These are phyloP conservation scores for Sussaba pulchella DNA, from an alignment of 2,888 invertebrate genomes.

Conservation along the genomic window DNA sequence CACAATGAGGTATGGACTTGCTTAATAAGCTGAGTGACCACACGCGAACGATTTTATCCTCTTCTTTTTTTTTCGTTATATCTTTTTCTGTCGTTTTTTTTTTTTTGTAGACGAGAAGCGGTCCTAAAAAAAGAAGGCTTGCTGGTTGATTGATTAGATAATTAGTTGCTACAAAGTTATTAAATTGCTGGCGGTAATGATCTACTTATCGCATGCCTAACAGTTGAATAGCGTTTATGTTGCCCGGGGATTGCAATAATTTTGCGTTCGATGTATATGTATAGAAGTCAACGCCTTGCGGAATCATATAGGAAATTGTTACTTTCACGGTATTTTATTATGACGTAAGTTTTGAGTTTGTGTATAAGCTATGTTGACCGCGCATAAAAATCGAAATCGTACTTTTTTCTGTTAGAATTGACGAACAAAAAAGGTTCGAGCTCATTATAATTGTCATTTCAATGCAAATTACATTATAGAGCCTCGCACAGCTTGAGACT, in stretches of 20 bases:
- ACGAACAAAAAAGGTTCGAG: no score
- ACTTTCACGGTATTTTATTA: no score
- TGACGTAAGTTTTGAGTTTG: no score
- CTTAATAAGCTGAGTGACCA: conserved; percentile 79
- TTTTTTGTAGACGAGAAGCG: conserved; percentile 6
- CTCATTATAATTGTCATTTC: no score
- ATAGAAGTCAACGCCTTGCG: no score
- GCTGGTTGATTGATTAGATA: conserved; percentile 16
- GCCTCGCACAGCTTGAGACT: no score
- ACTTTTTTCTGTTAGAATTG: no score
- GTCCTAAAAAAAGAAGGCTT: conserved; percentile 3
- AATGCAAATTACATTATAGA: no score
- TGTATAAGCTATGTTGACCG: no score
- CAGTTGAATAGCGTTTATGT: not conserved
- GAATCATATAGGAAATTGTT: no score
- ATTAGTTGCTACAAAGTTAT: conserved; percentile 11
- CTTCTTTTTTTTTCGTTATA: not conserved
- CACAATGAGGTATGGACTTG: conserved; percentile 75
- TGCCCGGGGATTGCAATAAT: not conserved
- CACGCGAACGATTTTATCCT: conserved; percentile 72
- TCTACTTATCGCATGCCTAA: not conserved
- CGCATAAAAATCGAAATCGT: no score
- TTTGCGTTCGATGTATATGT: not conserved
- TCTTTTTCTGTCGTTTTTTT: conserved; percentile 23
- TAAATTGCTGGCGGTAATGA: conserved; percentile 7